Conservation (phyloP, 2,888 invertebrate genomes). For the Mantis religiosa region DNA sequence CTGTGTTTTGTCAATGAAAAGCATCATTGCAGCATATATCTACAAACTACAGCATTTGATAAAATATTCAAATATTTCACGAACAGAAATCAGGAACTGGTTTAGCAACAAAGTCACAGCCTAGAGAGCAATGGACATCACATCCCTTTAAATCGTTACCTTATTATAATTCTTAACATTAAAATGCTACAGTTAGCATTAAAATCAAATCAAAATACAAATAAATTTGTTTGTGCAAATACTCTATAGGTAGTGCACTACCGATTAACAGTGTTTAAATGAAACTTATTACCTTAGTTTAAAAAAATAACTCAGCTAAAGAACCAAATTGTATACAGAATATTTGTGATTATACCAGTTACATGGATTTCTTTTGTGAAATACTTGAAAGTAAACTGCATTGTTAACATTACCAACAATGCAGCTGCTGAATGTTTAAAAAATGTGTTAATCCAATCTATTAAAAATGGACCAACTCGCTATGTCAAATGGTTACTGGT, state of each 20-base stretch:
- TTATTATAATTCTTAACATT: not conserved
- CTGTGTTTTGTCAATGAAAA: not conserved
- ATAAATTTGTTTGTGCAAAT: not conserved
- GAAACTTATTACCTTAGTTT: no score
- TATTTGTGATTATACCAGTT: not conserved
- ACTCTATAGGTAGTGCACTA: no score
- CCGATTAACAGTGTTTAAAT: no score
- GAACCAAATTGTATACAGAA: not conserved
- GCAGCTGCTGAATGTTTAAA: not conserved
- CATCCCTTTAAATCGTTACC: not conserved
- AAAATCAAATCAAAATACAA: not conserved
- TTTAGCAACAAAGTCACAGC: conserved; percentile 3
- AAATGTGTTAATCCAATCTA: not conserved
- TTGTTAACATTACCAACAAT: not conserved
- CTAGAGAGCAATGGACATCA: not conserved
- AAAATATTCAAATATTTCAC: not conserved
- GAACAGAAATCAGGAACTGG: not conserved
- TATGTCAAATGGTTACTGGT: not conserved
- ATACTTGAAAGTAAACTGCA: not conserved
- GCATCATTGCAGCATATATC: not conserved
- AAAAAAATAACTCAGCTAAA: not conserved
- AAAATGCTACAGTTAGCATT: not conserved
- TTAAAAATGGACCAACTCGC: not conserved
- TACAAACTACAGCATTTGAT: not conserved
- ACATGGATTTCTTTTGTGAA: not conserved